Base-by-base conservation (phyloP, 2,888 invertebrate species). In the Zaprionus obscuricornis region DNA sequence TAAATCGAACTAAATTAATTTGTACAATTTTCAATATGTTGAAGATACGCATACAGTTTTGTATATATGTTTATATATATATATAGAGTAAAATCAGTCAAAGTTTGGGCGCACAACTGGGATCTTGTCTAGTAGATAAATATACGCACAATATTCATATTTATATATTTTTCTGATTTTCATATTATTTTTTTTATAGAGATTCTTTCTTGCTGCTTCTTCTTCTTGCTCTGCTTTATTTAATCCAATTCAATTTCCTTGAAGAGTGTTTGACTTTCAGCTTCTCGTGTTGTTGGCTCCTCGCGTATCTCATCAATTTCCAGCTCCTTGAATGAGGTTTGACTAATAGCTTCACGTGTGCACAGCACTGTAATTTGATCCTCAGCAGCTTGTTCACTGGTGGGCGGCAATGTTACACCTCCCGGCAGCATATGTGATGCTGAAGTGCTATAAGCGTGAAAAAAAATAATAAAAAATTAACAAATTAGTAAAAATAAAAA, bases 221-320 rank as follows among this genome's bases (percentile, higher is more conserved):
- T 5, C 8, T 3, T 11, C 11, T 16, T 26, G 17, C 3, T n/a
- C n/a, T 39, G 22, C n/a, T 22, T 11, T 14, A n/a, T 16, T 10
- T 73, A 83, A 39, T 78, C 76, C 14, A 78, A 57, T 13, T 79
- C 84, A 43, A 59, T 54, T 36, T 77, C 83, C 40, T 62, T 83
- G 51, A 68, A 83, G 22, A 63, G 51, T 7, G 84, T 62, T 51
- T 65, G 77, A 31, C 46, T 57, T 27, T 70, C 64, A 0, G 56
- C 55, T 31, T 62, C 64, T 3, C 55, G 64, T 0, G 59, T 62
- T 1, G 55, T 29, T 22, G 62, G 57, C n/a, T 68, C 56, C 43
- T 76, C 82, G 24, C 13, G 56, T 22, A 58, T 56, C 43, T 64
- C 67, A 11, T 43, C 42, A 6, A 62, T 60, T 14, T 74, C 56